Evolutionary conservation across 1,140 invertebrate genomes (phyloP), one percentile per base, ranked within the genome.

Genomic region (Bombyx mandarina): DNA sequence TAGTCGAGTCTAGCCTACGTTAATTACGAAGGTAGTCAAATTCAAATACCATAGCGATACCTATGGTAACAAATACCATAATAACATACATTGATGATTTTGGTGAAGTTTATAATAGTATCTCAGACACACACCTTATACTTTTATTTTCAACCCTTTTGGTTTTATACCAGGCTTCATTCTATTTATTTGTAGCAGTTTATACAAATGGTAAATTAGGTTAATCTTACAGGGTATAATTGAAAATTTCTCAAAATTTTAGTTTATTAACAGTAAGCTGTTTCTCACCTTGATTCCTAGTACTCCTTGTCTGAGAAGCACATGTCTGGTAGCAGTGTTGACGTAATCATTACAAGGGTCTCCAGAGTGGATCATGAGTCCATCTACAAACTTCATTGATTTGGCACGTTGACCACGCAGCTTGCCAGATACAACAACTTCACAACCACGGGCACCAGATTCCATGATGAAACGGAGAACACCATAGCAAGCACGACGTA

Each of bases 381-480:
- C 99, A 88, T 99, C 99, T 58, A 99, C 97, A 86, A 99, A 99
- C 88, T 99, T 99, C 99, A 99, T 99, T 12, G 97, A 97, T 89
- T 99, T 99, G 60, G 99, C 99, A 91, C 99, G 91, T 90, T 99
- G 99, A 70, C 99, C 99, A 82, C 99, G 90, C 43, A 99, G 91
- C 90, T 99, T 99, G 55, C 99, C 99, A 71, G 97, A 99, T 0
- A 99, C 99, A 6, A 99, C 97, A 8, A 99, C 98, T 90, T 99
- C 98, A 78, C 98, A 99, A 66, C 98, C 94, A 71, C 94, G 92
- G 55, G 99, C 98, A 46, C 97, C 97, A 73, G 96, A 98, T 89
- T 99, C 99, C 98, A 99, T 99, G 78, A 99, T 99, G 89, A 98
- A 99, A 60, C 98, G 91, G 45, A 99, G 91, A 9, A 99, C 98